phyloP scores from a whole-genome alignment of 1,140 invertebrate genomes.

The Hyles vespertilio region DNA sequence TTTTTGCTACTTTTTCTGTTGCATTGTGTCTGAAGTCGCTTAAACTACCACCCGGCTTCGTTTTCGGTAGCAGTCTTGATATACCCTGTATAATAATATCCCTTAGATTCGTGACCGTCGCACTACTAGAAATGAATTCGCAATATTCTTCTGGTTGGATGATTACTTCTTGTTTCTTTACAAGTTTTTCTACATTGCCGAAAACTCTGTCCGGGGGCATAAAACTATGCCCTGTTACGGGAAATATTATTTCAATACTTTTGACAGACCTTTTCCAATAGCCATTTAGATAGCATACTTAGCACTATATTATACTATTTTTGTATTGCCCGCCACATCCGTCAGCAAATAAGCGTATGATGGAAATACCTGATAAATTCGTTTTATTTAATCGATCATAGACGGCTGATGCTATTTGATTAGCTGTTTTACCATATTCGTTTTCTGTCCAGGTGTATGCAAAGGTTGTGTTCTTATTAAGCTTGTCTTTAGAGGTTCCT shows the following conservation, averaged over 20 bases:
- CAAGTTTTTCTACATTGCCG: conserved; percentile 24
- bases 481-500: conserved; percentile 25
- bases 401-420: conserved; percentile 15
- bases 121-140: conserved; percentile 1
- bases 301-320: conserved; percentile 9
- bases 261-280: conserved; percentile 6
- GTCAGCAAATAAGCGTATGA: conserved; percentile 8
- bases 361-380: neutral
- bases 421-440: conserved; percentile 10
- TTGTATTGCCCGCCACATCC: conserved; percentile 15
- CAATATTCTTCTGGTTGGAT: conserved; percentile 16
- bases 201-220: conserved; percentile 9
- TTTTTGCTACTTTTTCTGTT: too few species aligned
- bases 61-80: too few species aligned
- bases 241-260: conserved; percentile 6
- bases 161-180: conserved; percentile 12
- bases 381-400: conserved; percentile 5
- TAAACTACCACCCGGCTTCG: too few species aligned
- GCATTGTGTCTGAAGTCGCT: too few species aligned
- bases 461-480: conserved; percentile 26
- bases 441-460: conserved; percentile 21
- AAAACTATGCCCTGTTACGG: conserved; percentile 10
- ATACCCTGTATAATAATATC: conserved; percentile 4
- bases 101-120: neutral
- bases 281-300: conserved; percentile 6